Base-by-base conservation (phyloP, 2,113 vertebrate genomes). In the Chinchilla lanigera region DNA sequence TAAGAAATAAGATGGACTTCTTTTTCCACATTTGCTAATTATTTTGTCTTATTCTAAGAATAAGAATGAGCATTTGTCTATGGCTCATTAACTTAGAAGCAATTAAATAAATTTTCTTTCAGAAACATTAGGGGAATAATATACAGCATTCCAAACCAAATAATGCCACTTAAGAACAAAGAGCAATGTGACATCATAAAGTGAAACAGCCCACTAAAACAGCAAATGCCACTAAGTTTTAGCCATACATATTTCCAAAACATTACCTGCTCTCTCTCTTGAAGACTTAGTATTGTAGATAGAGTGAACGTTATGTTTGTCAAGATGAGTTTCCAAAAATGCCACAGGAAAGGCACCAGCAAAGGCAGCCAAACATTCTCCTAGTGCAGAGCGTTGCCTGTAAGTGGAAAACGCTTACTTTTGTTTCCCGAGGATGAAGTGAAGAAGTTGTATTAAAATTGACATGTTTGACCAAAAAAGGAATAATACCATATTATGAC, bases 321-420 rank as follows among this genome's bases (percentile, higher is more conserved):
- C 99, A 38, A 99, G 98, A 82, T 99, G 99, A 88, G 99, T 99
- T 98, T 99, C 99, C 82, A 99, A 98, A 98, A 99, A 99, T 3
- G 99, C 99, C 44, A 99, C 99, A 3, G 99, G 99, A 73, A 99
- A 99, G 28, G 99, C 99, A 61, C 99, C 99, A 2, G 99, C 99
- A 94, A 99, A 99, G 71, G 99, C 99, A 3, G 99, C 99, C 83
- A 99, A 97, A 97, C 99, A 99, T 97, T 99, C 99, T 52, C 99
- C 99, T 35, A 99, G 93, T 0, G 99, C 99, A 60, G 99, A 99
- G 5, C 99, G 98, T 97, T 99, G 99, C 97, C 99, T 99, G 96
- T 41, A 96, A 96, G 89, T 4, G 22, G 4, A 88, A 96, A 90
- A 95, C 1, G n/a, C 14, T n/a, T 9, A 38, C 82, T 90, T 58